These are phyloP conservation scores for Diplosoma virens DNA, from an alignment of 23 tunicate species.

Conservation along the genomic window DNA sequence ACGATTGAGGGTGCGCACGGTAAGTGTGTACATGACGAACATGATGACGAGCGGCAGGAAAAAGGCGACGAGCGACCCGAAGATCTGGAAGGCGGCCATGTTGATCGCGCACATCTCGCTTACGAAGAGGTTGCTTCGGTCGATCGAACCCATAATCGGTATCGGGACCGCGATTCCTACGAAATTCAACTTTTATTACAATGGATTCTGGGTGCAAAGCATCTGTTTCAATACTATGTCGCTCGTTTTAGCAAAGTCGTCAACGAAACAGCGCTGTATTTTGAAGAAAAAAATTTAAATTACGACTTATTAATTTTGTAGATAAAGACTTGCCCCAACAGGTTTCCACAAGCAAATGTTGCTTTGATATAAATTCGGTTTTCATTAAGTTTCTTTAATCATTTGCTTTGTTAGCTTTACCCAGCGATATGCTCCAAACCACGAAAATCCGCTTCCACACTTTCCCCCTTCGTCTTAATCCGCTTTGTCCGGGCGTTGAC, in stretches of 20 bases:
- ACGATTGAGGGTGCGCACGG: slow-evolving; percentile 60
- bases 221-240: too few relatives aligned
- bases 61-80: slow-evolving; percentile 84
- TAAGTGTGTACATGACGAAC: slow-evolving; percentile 74
- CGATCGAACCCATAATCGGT: slow-evolving; percentile 56
- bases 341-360: too few relatives aligned
- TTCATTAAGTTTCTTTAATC: too few relatives aligned
- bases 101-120: slow-evolving; percentile 70
- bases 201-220: too few relatives aligned
- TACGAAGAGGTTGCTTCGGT: slow-evolving; percentile 47
- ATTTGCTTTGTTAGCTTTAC: slow-evolving; percentile 24
- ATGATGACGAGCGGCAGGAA: slow-evolving; percentile 77
- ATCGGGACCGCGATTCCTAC: slow-evolving; percentile 72
- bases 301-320: too few relatives aligned
- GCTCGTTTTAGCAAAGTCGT: too few relatives aligned
- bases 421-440: slow-evolving; percentile 54
- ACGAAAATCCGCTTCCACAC: slow-evolving; percentile 26
- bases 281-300: too few relatives aligned
- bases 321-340: too few relatives aligned
- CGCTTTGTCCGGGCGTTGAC: neutral
- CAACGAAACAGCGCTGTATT: too few relatives aligned
- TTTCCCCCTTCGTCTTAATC: neutral
- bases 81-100: slow-evolving; percentile 65
- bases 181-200: neutral
- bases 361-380: too few relatives aligned